Base-by-base conservation (phyloP, 2,797 vertebrate genomes). In the Gymnothorax javanicus region DNA sequence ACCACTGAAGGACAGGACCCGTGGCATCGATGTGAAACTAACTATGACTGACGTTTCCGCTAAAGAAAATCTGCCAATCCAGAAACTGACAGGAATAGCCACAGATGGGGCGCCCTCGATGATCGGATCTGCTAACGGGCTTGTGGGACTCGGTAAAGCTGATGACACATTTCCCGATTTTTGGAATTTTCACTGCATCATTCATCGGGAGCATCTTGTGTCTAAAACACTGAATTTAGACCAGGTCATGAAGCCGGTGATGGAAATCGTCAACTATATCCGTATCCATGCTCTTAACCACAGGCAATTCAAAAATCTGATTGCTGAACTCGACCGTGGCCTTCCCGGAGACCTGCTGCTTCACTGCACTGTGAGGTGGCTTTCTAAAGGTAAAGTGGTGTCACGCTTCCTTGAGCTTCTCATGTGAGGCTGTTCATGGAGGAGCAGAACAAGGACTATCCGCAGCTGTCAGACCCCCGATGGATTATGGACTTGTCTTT, bases 401-500 rank as follows among this genome's bases (percentile, higher is more conserved):
- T 58, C 57, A 58, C 57, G 75, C 7, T 89, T 90, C 50, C 87
- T 90, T 88, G 75, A 90, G 71, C 89, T 90, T 89, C 90, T 90
- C 82, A 71, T 4, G 79, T 90, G 87, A 90, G 88, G 88, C 86
- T 89, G 85, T 89, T 90, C 50, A 85, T 91, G 86, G 59, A 91
- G 83, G 89, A 89, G 83, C 89, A 91, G 83, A 33, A 87, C 87
- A 90, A 89, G 83, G 89, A 89, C 85, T 90, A 90, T 89, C 90
- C 87, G 4, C 33, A 91, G 86, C 89, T 89, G 71, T 84, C 60
- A 0, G 88, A 89, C 89, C 87, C 54, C 89, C 13, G 90, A 88
- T 91, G 91, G 89, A 88, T 91, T 89, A 87, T 89, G 86, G 90
- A 90, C 89, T 69, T 71, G 86, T 86, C 83, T 13, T 87, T 90